A percentile compares a stretch with the other conserved stretches of the same genome.
These are phyloP conservation scores for Toxonevra muliebris DNA, from an alignment of 2,888 invertebrate species.

Conservation along the genomic window DNA sequence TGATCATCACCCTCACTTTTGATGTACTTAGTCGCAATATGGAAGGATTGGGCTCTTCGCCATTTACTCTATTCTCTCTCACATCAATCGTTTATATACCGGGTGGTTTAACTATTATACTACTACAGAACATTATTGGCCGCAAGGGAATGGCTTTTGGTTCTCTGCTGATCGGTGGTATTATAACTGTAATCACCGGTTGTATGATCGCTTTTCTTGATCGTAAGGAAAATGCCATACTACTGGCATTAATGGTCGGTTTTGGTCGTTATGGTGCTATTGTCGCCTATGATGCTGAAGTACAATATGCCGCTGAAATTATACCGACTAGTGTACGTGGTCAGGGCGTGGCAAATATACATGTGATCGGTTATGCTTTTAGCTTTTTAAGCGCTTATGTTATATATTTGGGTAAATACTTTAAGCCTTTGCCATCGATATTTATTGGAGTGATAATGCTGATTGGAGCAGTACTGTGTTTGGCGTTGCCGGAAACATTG, in stretches of 20 bases:
- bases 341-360: slow-evolving; percentile 71
- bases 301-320: slow-evolving; percentile 73
- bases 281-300: slow-evolving; percentile 71
- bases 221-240: slow-evolving; percentile 55
- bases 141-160: slow-evolving; percentile 69
- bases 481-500: slow-evolving; percentile 71
- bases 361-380: slow-evolving; percentile 70
- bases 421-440: slow-evolving; percentile 67
- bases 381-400: slow-evolving; percentile 70
- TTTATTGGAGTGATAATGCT: slow-evolving; percentile 67
- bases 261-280: slow-evolving; percentile 69
- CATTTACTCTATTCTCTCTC: slow-evolving; percentile 68
- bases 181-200: slow-evolving; percentile 67
- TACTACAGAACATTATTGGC: slow-evolving; percentile 61
- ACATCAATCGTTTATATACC: slow-evolving; percentile 69
- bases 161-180: slow-evolving; percentile 67
- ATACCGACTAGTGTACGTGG: slow-evolving; percentile 72
- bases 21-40: slow-evolving; percentile 70
- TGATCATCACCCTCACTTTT: slow-evolving; percentile 69
- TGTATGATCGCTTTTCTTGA: slow-evolving; percentile 62
- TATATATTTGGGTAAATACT: slow-evolving; percentile 65
- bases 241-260: slow-evolving; percentile 66
- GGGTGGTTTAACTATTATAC: slow-evolving; percentile 62
- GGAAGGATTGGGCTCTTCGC: slow-evolving; percentile 68
- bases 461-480: slow-evolving; percentile 67